A percentile compares a stretch with the other conserved stretches of the same genome.
phyloP scores from a whole-genome alignment of 2,888 invertebrate species.

The Thera britannica region DNA sequence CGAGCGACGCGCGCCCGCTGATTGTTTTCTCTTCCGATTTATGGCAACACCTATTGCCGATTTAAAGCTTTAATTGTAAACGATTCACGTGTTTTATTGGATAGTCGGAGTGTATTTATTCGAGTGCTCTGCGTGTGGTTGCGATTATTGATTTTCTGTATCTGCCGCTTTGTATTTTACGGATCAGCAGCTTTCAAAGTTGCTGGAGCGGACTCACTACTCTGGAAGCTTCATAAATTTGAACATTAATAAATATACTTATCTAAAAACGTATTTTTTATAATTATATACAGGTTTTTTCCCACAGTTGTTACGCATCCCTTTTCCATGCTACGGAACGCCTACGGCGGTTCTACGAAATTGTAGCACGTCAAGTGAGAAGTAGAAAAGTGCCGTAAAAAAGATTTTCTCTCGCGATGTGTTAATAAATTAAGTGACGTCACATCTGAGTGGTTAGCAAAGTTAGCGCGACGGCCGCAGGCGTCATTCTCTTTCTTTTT shows the following conservation, averaged over 20 bases:
- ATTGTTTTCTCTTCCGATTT: slow-evolving; percentile 83
- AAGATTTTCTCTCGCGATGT: slow-evolving; percentile 67
- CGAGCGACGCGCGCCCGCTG: slow-evolving; percentile 81
- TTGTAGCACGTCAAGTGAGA: slow-evolving; percentile 64
- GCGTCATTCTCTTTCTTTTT: slow-evolving; percentile 83
- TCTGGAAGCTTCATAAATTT: background rate
- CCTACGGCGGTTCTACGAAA: slow-evolving; percentile 47
- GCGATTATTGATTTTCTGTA: slow-evolving; percentile 76
- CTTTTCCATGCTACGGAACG: slow-evolving; percentile 34
- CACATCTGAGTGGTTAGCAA: slow-evolving; percentile 77
- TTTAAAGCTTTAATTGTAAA: slow-evolving; percentile 85
- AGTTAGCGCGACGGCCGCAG: slow-evolving; percentile 74
- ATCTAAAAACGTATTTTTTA: background rate
- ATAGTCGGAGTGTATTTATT: slow-evolving; percentile 82
- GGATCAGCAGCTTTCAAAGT: slow-evolving; percentile 27
- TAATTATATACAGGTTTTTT: slow-evolving; percentile 2
- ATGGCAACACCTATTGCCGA: slow-evolving; percentile 85
- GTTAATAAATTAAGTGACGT: slow-evolving; percentile 85
- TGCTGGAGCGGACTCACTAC: background rate
- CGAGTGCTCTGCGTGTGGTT: slow-evolving; percentile 74
- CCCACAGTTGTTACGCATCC: slow-evolving; percentile 39
- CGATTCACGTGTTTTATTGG: slow-evolving; percentile 84
- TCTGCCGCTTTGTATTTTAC: slow-evolving; percentile 53
- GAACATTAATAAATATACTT: background rate
- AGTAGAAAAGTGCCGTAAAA: slow-evolving; percentile 73